Evolutionary conservation across 1,140 invertebrate species (phyloP), one percentile per base, ranked within the genome.

Genomic region (Wiebesia pumilae): DNA sequence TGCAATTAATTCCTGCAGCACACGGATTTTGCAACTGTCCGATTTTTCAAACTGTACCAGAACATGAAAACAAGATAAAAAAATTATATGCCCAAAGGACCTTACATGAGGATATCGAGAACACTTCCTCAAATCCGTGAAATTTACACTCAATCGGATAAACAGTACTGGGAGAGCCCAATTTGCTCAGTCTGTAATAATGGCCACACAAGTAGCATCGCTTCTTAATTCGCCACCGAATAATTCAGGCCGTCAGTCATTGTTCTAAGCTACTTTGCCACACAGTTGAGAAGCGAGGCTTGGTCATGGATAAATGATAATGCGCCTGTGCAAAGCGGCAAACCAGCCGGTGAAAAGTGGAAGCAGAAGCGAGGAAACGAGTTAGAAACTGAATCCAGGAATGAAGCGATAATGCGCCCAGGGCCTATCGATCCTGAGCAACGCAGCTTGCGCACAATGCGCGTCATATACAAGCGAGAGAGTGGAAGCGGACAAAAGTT

Each of bases 351-450:
- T 10, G 30, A 83, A 47, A 47, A 73, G 82, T 83, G 4, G 33
- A 35, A 16, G 80, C 24, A 14, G 58, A 62, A 24, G 24, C 58
- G 58, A 27, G 24, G 58, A 27, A 27, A 62, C 58, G 27, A 38
- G 40, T 51, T 58, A 27, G 47, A 77, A 83, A 83, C 77, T 83
- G 33, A 77, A 83, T 83, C 82, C 73, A 51, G 73, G 38, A 84
- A 65, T 65, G 71, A 78, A 84, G 58, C 40, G 73, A 78, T 84
- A 84, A 84, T 78, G 83, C 69, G 27, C 14, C n/a, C 73, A 35
- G 51, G 35, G 81, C 38, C 73, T 84, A 84, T 84, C 58, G 83
- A 84, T 84, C 77, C 62, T 24, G 24, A 47, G 43, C 43, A 47
- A 47, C 43, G 43, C 43, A 47, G 14, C 43, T 4, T 10, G 35